Evolutionary conservation across 2,888 invertebrate genomes (phyloP).

Genomic region (Meteorus cinctellus): DNA sequence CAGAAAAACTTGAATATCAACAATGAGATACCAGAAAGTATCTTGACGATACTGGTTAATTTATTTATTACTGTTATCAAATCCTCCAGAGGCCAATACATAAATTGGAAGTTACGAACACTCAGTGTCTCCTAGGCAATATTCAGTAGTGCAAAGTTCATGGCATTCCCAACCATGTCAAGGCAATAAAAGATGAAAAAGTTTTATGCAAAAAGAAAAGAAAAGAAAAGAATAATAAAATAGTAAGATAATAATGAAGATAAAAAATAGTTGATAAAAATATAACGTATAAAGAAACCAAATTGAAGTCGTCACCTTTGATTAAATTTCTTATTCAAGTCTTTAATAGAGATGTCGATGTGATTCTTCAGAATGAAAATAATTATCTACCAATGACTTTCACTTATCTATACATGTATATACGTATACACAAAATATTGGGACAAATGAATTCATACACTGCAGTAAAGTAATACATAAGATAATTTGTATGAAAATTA

Average conservation of each 20-base stretch:
- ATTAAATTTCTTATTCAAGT: constrained; percentile 7
- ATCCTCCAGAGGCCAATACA: not conserved
- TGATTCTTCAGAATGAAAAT: not conserved
- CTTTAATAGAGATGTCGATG: constrained; percentile 5
- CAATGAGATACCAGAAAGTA: too few relatives aligned
- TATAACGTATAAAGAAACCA: constrained; percentile 1
- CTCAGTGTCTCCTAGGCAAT: not conserved
- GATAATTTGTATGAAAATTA: too few relatives aligned
- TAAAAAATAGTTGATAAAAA: constrained; percentile 1
- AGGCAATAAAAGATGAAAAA: constrained; percentile 4
- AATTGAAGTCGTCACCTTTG: constrained; percentile 14
- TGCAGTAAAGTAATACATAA: too few relatives aligned
- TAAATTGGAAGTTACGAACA: not conserved
- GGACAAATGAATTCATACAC: too few relatives aligned
- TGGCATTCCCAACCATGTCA: constrained; percentile 2
- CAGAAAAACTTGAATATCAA: too few relatives aligned
- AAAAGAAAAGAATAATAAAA: not conserved
- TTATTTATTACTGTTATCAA: not conserved
- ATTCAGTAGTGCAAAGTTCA: constrained; percentile 10
- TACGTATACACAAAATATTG: not conserved
- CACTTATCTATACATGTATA: not conserved
- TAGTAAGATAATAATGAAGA: not conserved
- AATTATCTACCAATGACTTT: constrained; percentile 4
- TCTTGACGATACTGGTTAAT: too few relatives aligned
- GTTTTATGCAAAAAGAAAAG: not conserved